Evolutionary conservation across 2,113 vertebrate species (phyloP).

Genomic region (Myiagra hebetior): DNA sequence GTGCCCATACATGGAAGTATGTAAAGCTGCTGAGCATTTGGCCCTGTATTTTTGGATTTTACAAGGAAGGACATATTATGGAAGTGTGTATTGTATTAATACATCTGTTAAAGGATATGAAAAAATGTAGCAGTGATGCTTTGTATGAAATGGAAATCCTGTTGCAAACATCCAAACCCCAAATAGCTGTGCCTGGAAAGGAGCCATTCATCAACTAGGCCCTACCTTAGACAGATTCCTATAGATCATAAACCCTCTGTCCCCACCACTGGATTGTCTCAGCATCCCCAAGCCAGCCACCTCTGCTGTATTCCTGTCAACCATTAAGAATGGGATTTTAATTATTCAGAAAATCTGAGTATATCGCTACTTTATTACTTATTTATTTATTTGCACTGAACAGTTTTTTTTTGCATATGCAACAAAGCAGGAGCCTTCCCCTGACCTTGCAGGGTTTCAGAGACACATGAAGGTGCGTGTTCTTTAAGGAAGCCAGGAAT

Average conservation of each 20-base stretch:
- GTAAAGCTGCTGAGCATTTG: neutral
- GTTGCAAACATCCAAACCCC: neutral
- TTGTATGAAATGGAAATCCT: neutral
- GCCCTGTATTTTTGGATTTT: neutral
- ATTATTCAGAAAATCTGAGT: neutral
- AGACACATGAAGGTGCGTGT: slow-evolving; percentile 11
- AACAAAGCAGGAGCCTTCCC: neutral
- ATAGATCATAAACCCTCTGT: neutral
- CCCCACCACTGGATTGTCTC: neutral
- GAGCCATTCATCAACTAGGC: neutral
- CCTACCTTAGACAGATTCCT: neutral
- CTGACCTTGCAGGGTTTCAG: slow-evolving; percentile 22
- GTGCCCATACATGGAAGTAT: neutral
- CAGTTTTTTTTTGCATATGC: neutral
- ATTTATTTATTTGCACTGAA: neutral
- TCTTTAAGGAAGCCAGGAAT: slow-evolving; percentile 42
- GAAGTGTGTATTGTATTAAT: neutral
- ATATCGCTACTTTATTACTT: neutral
- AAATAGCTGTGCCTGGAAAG: neutral
- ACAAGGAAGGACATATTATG: neutral
- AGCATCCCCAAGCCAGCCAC: neutral
- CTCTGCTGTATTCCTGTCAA: neutral
- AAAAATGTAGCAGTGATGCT: neutral
- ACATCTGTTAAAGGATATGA: neutral
- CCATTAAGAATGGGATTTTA: neutral